Base-by-base conservation (phyloP, 2,113 vertebrate genomes). In the Orthochromis malagaraziensis region DNA sequence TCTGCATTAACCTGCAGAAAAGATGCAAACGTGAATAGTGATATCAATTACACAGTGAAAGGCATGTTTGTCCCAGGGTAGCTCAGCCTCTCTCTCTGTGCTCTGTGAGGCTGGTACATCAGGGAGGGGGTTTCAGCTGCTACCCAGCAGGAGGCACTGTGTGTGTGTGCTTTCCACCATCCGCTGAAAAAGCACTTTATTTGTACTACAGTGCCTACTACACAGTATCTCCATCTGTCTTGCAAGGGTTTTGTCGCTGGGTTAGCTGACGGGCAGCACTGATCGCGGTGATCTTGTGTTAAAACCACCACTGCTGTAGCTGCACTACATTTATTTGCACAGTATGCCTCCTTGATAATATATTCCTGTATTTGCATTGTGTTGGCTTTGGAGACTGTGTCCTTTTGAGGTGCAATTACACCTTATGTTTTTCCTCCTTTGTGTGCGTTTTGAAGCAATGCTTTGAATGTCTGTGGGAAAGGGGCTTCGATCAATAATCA, bases 61-160 rank as follows among this genome's bases (percentile, higher is more conserved):
- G 68, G 82, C 57, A 9, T 83, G 60, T 75, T 77, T 40, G 68
- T 95, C 87, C 81, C 85, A 16, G 68, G 65, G 63, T 84, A 80
- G 63, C 79, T 73, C 58, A 40, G 58, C 53, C 53, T 85, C 47
- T 85, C 17, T 83, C 75, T 82, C 60, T 81, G 55, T 83, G 55
- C 58, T 87, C 63, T 84, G 55, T 60, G 80, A 90, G 84, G 84
- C 88, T 91, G 88, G 51, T 83, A 82, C 87, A 57, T 83, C 53
- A 33, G 91, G 90, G 90, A 92, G 88, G 90, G 63, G 89, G 80
- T 89, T 95, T 91, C 93, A 91, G 92, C 90, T 93, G 92, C 90
- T 86, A 82, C 94, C 94, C 95, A 95, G 94, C 92, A 95, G 95
- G 95, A 93, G 94, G 95, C 93, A 91, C 87, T 94, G 91, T 95